Evolutionary conservation across 2,113 vertebrate species (phyloP).

Genomic region (Elaphurus davidianus): DNA sequence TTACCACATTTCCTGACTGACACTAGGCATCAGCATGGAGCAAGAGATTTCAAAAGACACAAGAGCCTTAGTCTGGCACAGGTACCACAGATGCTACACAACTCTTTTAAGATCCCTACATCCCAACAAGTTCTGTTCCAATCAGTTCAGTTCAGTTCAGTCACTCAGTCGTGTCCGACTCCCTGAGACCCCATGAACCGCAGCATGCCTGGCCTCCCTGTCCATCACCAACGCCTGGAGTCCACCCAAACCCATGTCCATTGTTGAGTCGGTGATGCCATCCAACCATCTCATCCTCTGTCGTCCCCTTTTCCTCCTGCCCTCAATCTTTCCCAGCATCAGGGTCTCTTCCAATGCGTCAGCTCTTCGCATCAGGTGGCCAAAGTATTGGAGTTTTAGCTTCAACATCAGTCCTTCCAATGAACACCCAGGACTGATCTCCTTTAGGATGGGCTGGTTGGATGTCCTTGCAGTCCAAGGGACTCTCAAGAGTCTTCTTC

Average conservation of each 20-base stretch:
- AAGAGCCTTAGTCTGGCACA: not conserved
- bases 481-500: not conserved
- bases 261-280: not conserved
- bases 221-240: not conserved
- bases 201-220: not conserved
- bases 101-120: not conserved
- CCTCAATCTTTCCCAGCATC: not conserved
- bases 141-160: not conserved
- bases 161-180: not conserved
- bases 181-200: accelerated
- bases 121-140: not conserved
- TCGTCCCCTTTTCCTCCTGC: not conserved
- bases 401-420: not conserved
- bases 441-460: not conserved
- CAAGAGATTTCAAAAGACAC: conserved; percentile 16
- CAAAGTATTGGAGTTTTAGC: not conserved
- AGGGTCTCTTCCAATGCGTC: not conserved
- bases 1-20: conserved; percentile 13
- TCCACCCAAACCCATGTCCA: not conserved
- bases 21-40: not conserved
- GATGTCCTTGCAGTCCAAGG: not conserved
- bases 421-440: not conserved
- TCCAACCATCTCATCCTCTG: not conserved
- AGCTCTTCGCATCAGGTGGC: not conserved
- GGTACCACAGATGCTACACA: not conserved